Evolutionary conservation across 2,797 vertebrate genomes (phyloP), one percentile per base, ranked within the genome.

Genomic region (Cottoperca gobio): DNA sequence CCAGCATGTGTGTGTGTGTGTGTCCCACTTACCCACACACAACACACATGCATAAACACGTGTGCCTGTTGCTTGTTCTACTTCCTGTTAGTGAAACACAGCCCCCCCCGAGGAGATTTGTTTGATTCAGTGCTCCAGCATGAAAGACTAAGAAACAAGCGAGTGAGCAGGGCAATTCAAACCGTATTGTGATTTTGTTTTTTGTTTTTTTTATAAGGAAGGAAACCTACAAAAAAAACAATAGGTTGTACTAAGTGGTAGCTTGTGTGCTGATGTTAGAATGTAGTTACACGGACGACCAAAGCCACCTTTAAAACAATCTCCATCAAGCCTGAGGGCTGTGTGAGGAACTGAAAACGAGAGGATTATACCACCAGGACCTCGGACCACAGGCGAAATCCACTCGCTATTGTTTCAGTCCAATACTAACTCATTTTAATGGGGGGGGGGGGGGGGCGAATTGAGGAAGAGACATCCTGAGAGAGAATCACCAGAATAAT

Each of bases 231-330:
- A 84, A 78, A 82, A 78, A 82, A 92, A 86, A 83, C 71, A 86
- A 82, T 78, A 80, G 84, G 74, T 84, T 88, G 65, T 55, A 71
- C 69, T 79, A 84, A 90, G 71, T 86, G 79, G 84, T 83, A 76
- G 79, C 78, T 72, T 84, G 76, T 87, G 80, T 62, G 72, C 83
- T 78, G 62, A 88, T 87, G 86, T 85, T 83, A 61, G 53, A 88
- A 89, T 87, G 85, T 89, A 90, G 89, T 89, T 90, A 90, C 80
- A 83, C 76, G 83, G 76, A 84, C 76, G 76, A 84, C 76, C 78
- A 90, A 91, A 89, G 83, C 85, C 84, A 91, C 80, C 79, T 85
- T 84, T 73, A 78, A 90, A 92, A 90, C 87, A 87, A 89, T 87
- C 87, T 87, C 73, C 81, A 82, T 70, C 53, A 64, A 86, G 86